Conservation (phyloP, 64 coral and sea anemone species). For the Pocillopora damicornis region DNA sequence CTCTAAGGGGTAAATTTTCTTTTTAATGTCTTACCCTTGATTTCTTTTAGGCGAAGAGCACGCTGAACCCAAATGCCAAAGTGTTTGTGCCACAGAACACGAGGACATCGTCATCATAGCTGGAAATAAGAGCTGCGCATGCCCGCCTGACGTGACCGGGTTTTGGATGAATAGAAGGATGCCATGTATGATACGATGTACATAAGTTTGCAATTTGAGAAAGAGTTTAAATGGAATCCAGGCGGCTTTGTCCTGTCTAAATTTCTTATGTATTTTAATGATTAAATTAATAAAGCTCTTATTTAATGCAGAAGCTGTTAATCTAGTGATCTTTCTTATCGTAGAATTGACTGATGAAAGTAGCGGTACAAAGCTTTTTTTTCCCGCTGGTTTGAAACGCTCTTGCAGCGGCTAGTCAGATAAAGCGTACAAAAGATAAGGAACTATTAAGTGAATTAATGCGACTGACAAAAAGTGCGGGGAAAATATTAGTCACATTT, state of each 20-base stretch:
- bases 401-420: no score
- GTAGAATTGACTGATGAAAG: neutral
- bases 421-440: no score
- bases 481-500: no score
- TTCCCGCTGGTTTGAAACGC: no score
- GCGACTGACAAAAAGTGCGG: no score
- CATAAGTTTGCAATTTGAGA: slow-evolving; percentile 45
- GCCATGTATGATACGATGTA: slow-evolving; percentile 43
- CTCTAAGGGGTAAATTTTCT: neutral
- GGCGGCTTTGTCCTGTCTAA: slow-evolving; percentile 42
- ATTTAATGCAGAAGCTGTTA: slow-evolving; percentile 20
- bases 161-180: slow-evolving; percentile 22
- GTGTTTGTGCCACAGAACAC: slow-evolving; percentile 68
- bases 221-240: slow-evolving; percentile 46
- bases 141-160: neutral
- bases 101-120: slow-evolving; percentile 43
- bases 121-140: neutral
- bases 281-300: slow-evolving; percentile 56
- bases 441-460: no score
- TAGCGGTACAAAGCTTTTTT: neutral
- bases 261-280: slow-evolving; percentile 56
- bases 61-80: slow-evolving; percentile 73
- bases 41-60: slow-evolving; percentile 43
- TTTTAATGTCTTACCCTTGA: neutral
- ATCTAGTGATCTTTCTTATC: neutral